These are phyloP conservation scores for Pygoscelis adeliae DNA, from an alignment of 2,113 vertebrate genomes.

Conservation along the genomic window DNA sequence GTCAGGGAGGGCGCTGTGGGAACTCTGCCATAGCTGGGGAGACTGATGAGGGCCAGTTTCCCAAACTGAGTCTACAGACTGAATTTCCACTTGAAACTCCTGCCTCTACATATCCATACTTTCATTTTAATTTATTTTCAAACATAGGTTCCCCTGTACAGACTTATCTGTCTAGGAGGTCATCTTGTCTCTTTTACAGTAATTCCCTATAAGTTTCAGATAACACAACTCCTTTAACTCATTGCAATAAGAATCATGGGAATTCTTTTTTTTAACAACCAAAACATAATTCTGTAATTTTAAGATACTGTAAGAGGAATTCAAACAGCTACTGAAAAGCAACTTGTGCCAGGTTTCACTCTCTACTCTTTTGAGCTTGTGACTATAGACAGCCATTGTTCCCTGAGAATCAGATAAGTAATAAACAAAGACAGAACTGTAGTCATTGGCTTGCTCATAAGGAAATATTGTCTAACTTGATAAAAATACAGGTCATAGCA, in stretches of 20 bases:
- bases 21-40: background rate
- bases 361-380: background rate
- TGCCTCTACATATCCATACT: background rate
- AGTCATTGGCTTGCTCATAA: background rate
- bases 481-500: background rate
- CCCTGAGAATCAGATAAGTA: background rate
- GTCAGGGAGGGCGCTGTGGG: background rate
- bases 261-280: background rate
- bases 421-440: background rate
- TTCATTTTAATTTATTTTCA: background rate
- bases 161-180: background rate
- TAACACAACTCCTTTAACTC: background rate
- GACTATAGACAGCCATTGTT: background rate
- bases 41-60: background rate
- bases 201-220: background rate
- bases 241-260: background rate
- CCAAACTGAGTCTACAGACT: background rate
- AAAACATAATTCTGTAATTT: background rate
- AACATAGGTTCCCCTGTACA: background rate
- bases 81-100: background rate
- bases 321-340: background rate
- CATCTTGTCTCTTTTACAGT: background rate
- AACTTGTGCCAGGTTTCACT: background rate
- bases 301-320: background rate
- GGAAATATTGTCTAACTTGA: background rate